Conservation (phyloP, 2,888 invertebrate species). For the Rhopalosiphum nymphaeae region DNA sequence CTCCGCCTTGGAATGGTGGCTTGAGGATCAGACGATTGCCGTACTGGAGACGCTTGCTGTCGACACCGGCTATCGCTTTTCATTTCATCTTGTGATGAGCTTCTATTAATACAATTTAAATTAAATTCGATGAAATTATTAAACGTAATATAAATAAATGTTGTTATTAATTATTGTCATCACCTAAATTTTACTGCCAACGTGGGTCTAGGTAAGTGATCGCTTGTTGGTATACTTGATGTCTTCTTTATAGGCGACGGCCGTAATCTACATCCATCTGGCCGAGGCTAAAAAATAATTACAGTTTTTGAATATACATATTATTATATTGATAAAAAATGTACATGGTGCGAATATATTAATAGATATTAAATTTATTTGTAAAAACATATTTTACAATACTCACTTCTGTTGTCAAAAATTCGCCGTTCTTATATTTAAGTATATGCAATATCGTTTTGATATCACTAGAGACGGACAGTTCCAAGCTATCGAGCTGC, state of each 20-base stretch:
- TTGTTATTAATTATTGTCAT: not conserved
- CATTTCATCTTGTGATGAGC: slow-evolving; percentile 66
- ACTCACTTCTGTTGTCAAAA: slow-evolving; percentile 66
- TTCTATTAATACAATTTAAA: slow-evolving; percentile 31
- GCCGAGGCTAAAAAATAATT: slow-evolving; percentile 25
- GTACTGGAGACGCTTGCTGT: slow-evolving; percentile 58
- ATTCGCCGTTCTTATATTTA: slow-evolving; percentile 71
- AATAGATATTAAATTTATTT: not conserved
- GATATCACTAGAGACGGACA: slow-evolving; percentile 81
- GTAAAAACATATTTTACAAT: not conserved
- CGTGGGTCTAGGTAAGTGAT: slow-evolving; percentile 51
- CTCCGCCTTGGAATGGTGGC: slow-evolving; percentile 70
- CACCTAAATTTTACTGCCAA: slow-evolving; percentile 57
- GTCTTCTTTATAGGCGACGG: slow-evolving; percentile 59
- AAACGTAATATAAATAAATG: not conserved
- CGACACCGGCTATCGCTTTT: slow-evolving; percentile 66
- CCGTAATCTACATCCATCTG: slow-evolving; percentile 43
- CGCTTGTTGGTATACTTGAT: slow-evolving; percentile 47
- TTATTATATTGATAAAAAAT: not conserved
- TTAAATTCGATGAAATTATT: not conserved
- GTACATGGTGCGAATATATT: not conserved
- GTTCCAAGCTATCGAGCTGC: slow-evolving; percentile 79
- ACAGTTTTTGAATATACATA: not conserved
- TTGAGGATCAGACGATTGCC: slow-evolving; percentile 59
- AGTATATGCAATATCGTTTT: slow-evolving; percentile 79